A percentile compares a stretch with the other conserved stretches of the same genome.
phyloP scores from a whole-genome alignment of 2,113 vertebrate species.

The Xiphophorus maculatus region DNA sequence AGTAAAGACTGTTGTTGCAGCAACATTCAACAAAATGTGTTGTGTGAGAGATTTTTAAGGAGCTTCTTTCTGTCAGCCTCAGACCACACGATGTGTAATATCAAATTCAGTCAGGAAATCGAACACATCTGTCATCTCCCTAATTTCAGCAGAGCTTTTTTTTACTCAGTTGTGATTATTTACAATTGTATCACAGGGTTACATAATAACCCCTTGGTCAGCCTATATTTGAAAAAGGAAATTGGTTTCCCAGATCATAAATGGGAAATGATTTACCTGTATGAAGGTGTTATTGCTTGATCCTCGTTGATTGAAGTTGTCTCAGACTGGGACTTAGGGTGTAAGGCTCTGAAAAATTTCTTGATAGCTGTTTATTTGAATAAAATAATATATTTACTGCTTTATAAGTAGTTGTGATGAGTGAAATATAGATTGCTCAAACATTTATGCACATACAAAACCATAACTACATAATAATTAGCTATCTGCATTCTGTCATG shows the following conservation, averaged over 20 bases:
- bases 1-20: neutral
- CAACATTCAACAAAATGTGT: constrained; percentile 4
- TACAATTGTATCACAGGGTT: neutral
- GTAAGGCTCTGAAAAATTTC: neutral
- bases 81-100: neutral
- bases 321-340: neutral
- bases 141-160: neutral
- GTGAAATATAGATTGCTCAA: too few relatives aligned
- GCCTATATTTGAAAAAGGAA: neutral
- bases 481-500: neutral
- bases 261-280: neutral
- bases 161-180: neutral
- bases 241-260: neutral
- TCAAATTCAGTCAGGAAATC: neutral
- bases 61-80: constrained; percentile 15
- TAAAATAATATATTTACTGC: neutral
- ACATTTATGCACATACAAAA: neutral
- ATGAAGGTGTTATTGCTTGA: neutral
- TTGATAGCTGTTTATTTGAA: neutral
- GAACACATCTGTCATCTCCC: neutral
- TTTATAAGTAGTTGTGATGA: too few relatives aligned
- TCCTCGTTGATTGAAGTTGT: neutral
- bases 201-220: neutral
- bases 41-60: constrained; percentile 5
- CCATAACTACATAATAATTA: neutral